A percentile compares a stretch with the other conserved stretches of the same genome.
Conservation (phyloP, 2,113 vertebrate genomes). For the Sprattus sprattus region DNA sequence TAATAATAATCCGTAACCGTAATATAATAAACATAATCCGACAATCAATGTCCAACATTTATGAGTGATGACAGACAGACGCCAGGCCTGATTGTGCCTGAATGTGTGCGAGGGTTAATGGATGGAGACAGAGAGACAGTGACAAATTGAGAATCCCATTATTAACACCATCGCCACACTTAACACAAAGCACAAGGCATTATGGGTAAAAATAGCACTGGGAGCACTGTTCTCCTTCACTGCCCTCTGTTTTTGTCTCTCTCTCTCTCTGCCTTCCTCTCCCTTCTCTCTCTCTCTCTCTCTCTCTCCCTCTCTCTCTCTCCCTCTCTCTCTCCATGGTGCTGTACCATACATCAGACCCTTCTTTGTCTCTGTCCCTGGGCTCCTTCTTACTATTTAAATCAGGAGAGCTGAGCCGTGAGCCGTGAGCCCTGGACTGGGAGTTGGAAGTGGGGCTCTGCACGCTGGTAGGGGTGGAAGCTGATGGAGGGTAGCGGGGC, state of each 20-base stretch:
- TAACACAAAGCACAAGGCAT: background rate
- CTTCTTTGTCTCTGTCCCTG: background rate
- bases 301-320: background rate
- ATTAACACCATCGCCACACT: background rate
- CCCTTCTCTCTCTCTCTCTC: background rate
- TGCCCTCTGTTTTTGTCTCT: background rate
- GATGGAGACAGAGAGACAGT: background rate
- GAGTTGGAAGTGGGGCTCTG: background rate
- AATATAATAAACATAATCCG: too few species aligned
- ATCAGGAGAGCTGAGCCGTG: slow-evolving; percentile 1
- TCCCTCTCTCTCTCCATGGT: background rate
- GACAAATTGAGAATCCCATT: background rate
- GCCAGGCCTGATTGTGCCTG: too few species aligned
- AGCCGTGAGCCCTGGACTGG: background rate
- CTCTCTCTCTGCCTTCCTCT: background rate
- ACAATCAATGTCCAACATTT: too few species aligned
- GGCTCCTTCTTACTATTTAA: background rate
- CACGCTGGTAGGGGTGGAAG: background rate
- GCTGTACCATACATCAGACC: background rate
- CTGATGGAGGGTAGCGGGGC: too few species aligned
- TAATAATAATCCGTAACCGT: too few species aligned
- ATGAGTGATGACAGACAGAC: too few species aligned
- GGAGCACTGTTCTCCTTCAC: background rate
- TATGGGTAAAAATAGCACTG: slow-evolving; percentile 4
- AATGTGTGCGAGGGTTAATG: too few species aligned